Evolutionary conservation across 1,140 invertebrate genomes (phyloP), one percentile per base, ranked within the genome.

Genomic region (Meloidogyne chitwoodi): DNA sequence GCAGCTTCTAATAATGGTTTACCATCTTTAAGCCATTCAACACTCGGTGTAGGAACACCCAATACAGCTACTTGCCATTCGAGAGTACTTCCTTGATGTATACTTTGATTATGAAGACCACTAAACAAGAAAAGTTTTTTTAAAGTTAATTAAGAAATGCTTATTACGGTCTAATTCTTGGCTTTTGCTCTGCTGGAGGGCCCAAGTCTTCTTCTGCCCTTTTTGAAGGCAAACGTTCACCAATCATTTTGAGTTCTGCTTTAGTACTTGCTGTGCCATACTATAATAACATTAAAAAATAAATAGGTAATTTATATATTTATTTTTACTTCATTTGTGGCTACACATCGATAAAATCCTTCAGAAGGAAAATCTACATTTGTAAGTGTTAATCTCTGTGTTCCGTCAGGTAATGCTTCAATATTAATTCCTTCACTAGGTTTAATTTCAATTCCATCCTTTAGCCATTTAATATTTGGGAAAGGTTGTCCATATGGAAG

Each of bases 1-100:
- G 82, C 81, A 24, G 85, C 84, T 24, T 79, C 74, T 16, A 71
- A 76, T 1, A 86, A 69, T 61, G 86, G 82, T 62, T 84, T 70
- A 56, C 83, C 86, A 75, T 86, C 81, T 68, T 86, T 87, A 66
- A 81, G 87, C 85, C 85, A 86, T 74, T 85, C 78, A 44, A 86
- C 85, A 24, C 81, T 86, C 24, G 79, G 83, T 19, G 84, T 84
- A 41, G 84, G 84, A 56, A 75, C 79, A 24, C 84, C 84, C n/a
- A 81, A 78, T 10, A 79, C 83, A 64, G 80, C 82, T 71, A 81
- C 71, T 56, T 74, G 66, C 80, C 84, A 84, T 64, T 80, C 78
- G 16, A 81, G 75, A n/a, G 69, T 16, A 29, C 44, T 70, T 27
- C 81, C 80, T 68, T 83, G 80, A 69, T 86, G 85, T 68, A 87